Conservation (phyloP, 1,140 invertebrate species). For the Tetramorium parvispinum region DNA sequence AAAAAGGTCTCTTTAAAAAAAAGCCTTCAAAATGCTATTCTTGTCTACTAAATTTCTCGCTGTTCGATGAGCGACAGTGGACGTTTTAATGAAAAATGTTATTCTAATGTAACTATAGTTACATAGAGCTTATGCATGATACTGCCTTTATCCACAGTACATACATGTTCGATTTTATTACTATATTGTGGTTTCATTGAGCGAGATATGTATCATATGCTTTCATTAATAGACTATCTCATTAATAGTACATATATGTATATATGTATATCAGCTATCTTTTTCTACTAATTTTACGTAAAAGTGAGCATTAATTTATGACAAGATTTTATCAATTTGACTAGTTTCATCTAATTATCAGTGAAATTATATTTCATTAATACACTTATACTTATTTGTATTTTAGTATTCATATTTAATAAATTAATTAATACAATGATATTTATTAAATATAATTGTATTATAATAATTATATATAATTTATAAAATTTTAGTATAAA, state of each 20-base stretch:
- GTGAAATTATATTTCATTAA: neutral
- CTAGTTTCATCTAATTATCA: neutral
- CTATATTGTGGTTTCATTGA: conserved; percentile 9
- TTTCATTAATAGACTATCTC: neutral
- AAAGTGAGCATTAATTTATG: conserved; percentile 18
- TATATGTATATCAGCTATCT: neutral
- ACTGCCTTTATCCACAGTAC: neutral
- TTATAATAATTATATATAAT: neutral
- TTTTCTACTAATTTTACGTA: neutral
- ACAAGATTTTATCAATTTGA: neutral
- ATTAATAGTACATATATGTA: neutral
- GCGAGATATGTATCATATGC: neutral
- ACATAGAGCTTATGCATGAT: conserved; percentile 14
- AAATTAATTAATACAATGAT: neutral
- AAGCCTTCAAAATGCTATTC: neutral
- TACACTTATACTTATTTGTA: neutral
- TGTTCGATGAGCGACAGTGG: neutral
- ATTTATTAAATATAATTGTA: neutral
- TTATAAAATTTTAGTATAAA: neutral
- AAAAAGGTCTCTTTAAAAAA: neutral
- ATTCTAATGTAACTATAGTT: conserved; percentile 32
- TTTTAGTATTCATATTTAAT: too few species aligned
- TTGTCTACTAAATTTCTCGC: neutral
- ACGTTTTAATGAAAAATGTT: conserved; percentile 1
- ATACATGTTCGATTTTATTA: conserved; percentile 17